Conservation (phyloP, 2,797 vertebrate genomes). For the Urocyon cinereoargenteus region DNA sequence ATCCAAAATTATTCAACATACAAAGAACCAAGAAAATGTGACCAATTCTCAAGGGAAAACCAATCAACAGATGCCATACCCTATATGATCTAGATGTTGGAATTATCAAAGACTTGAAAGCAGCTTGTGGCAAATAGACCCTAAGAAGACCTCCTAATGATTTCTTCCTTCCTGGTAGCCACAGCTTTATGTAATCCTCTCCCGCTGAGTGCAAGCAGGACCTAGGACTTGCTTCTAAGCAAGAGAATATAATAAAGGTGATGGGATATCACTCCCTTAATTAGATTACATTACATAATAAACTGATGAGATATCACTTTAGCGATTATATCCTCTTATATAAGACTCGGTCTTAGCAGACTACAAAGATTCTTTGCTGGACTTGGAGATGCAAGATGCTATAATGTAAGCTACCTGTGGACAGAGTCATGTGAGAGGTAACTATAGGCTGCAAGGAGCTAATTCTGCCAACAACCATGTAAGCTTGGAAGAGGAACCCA, state of each 20-base stretch:
- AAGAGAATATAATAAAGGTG: background rate
- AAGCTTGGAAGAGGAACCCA: background rate
- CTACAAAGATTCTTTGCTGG: background rate
- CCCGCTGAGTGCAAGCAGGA: background rate
- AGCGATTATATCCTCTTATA: background rate
- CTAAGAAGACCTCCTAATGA: background rate
- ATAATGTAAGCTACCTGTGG: background rate
- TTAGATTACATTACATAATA: slow-evolving; percentile 4
- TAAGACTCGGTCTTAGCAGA: background rate
- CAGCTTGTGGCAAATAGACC: background rate
- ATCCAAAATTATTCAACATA: slow-evolving; percentile 11
- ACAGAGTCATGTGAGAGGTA: background rate
- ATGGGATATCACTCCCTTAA: background rate
- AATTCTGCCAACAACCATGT: background rate
- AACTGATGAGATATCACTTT: background rate
- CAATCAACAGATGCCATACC: background rate
- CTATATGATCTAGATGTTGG: background rate
- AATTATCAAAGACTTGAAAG: slow-evolving; percentile 54
- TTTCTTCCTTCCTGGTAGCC: background rate
- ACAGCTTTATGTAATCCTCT: background rate
- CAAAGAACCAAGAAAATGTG: slow-evolving; percentile 7
- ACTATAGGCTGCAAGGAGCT: background rate
- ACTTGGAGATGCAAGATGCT: slow-evolving; percentile 1
- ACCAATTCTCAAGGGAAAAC: slow-evolving; percentile 43
- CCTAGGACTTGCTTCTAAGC: background rate